Conservation (phyloP, 2,113 vertebrate species). For the Aegypius monachus region DNA sequence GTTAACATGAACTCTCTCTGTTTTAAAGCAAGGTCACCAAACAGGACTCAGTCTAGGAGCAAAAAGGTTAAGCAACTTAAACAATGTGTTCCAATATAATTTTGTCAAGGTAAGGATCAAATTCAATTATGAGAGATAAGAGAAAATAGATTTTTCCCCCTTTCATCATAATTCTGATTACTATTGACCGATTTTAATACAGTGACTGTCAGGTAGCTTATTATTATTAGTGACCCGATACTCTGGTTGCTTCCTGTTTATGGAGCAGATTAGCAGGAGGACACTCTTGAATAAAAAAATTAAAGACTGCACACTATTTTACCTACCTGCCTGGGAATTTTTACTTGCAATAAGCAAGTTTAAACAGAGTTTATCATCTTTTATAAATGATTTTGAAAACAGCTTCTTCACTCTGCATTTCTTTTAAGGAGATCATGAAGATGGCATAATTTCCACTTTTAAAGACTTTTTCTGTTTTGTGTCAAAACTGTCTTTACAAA, state of each 20-base stretch:
- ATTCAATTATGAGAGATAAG: constrained; percentile 49
- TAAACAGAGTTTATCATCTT: background rate
- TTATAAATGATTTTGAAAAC: background rate
- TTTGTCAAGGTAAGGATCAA: constrained; percentile 52
- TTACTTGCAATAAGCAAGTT: background rate
- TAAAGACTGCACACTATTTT: background rate
- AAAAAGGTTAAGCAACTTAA: constrained; percentile 65
- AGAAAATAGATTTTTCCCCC: constrained; percentile 40
- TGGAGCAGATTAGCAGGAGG: background rate
- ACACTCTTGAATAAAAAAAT: background rate
- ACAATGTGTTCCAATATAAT: constrained; percentile 52
- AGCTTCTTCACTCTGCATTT: background rate
- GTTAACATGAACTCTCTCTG: constrained; percentile 62
- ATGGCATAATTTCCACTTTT: background rate
- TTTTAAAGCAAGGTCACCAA: constrained; percentile 66
- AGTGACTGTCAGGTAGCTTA: background rate
- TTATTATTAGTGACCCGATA: background rate
- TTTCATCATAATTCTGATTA: constrained; percentile 38
- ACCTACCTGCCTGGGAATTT: background rate
- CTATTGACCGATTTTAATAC: constrained; percentile 22
- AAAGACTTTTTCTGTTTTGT: background rate
- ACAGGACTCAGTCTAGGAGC: constrained; percentile 31
- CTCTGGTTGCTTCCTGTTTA: background rate
- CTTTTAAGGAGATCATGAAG: background rate
- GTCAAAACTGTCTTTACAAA: background rate